phyloP scores from a whole-genome alignment of 2,888 invertebrate species.

The Enoplolaimus lenunculus region DNA sequence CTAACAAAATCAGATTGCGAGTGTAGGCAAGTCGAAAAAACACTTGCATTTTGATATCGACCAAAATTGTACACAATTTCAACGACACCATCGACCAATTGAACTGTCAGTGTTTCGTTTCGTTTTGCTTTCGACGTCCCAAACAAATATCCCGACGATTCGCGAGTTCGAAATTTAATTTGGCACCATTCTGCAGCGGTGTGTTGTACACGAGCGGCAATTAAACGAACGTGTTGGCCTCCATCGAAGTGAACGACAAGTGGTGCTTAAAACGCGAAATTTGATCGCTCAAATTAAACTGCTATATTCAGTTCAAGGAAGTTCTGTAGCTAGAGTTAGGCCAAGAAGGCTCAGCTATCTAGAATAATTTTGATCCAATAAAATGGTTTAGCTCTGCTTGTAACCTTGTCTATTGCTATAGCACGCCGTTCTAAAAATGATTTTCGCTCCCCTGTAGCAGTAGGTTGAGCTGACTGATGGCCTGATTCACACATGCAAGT shows the following conservation, averaged over 20 bases:
- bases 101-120: slow-evolving; percentile 68
- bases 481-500: too few species aligned
- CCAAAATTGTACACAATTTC: slow-evolving; percentile 66
- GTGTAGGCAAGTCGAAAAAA: slow-evolving; percentile 15
- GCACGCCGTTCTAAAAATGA: too few species aligned
- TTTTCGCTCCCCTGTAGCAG: too few species aligned
- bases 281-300: too few species aligned
- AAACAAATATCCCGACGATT: slow-evolving; percentile 61
- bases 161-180: slow-evolving; percentile 66
- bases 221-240: slow-evolving; percentile 66
- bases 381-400: too few species aligned
- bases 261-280: slow-evolving; percentile 62
- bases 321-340: too few species aligned
- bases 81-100: slow-evolving; percentile 66
- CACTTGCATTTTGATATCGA: slow-evolving; percentile 63
- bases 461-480: too few species aligned
- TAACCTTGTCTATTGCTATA: too few species aligned
- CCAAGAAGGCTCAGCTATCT: too few species aligned
- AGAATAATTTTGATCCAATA: too few species aligned
- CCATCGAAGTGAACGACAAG: slow-evolving; percentile 74
- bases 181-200: slow-evolving; percentile 79
- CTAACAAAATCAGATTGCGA: background rate
- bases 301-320: too few species aligned
- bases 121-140: slow-evolving; percentile 51
- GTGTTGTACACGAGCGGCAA: slow-evolving; percentile 54